Base-by-base conservation (phyloP, 2,888 invertebrate genomes). In the Aporophyla lueneburgensis region DNA sequence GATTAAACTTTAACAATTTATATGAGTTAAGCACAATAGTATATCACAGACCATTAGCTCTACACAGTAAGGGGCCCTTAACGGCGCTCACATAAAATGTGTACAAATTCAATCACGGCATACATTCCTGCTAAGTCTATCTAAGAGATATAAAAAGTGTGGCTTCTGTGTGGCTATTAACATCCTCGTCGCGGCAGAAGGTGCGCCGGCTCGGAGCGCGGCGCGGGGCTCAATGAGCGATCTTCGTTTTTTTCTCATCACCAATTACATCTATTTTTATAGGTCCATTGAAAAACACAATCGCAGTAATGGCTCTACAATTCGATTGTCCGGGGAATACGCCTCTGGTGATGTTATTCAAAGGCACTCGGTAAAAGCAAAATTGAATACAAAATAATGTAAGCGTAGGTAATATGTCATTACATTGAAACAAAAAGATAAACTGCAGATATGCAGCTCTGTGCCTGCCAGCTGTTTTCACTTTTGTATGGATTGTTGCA, bases 201-300 rank as follows among this genome's bases (percentile, higher is more conserved):
- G 87, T 84, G 80, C 79, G 83, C 83, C 84, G 78, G 27, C 70
- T 62, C 24, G 12, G 40, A 71, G 54, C 59, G 83, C 89, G 88
- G 83, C 83, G 88, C 87, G 89, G 86, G 80, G 82, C 89, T 92
- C 92, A 92, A 93, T 93, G 92, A 92, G 88, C 89, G 89, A 86
- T 92, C 90, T 91, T 92, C 91, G 89, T 93, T 94, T 95, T 93
- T 94, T 94, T 92, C 90, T 90, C 91, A 89, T 91, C 88, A 92
- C 92, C 93, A 95, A 94, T 95, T 95, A 94, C 93, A 91, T 92
- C 90, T 93, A 93, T 93, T 94, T 94, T 93, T 93, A 93, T 93
- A 92, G 91, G 88, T 90, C 93, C 88, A 93, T 94, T 95, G 92
- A 93, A 93, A 88, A 92, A 93, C 89, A 92, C 92, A 93, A 93